Evolutionary conservation across 2,888 invertebrate genomes (phyloP).

Genomic region (Didymodactylos carnosus): DNA sequence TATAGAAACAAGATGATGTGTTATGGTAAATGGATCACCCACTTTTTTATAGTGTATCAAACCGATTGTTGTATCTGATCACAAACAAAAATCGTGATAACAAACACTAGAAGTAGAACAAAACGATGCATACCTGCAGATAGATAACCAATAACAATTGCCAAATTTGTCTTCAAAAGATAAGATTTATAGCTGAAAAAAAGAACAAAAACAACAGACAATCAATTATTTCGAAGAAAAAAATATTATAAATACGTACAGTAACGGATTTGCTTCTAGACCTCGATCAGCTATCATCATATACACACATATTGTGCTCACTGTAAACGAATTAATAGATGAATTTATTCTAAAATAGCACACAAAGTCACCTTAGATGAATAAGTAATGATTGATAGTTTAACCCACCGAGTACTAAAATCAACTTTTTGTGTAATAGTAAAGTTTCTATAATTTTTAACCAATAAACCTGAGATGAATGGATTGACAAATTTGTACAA

Average conservation of each 20-base stretch:
- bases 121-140: conserved; percentile 23
- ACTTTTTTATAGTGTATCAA: conserved; percentile 23
- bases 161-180: conserved; percentile 25
- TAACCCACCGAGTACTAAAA: background rate
- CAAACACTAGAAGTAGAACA: no score
- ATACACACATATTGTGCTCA: conserved; percentile 27
- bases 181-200: conserved; percentile 24
- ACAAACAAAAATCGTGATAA: no score
- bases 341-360: conserved; percentile 28
- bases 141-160: conserved; percentile 29
- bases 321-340: conserved; percentile 25
- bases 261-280: conserved; percentile 21
- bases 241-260: conserved; percentile 10
- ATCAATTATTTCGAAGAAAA: background rate
- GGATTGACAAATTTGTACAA: background rate
- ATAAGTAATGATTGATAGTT: background rate
- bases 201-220: background rate
- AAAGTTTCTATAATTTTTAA: background rate
- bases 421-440: conserved; percentile 7
- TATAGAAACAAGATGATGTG: conserved; percentile 30
- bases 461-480: background rate
- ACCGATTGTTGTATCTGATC: conserved; percentile 24
- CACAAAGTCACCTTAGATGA: no score
- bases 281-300: conserved; percentile 25
- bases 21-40: conserved; percentile 25